phyloP scores from a whole-genome alignment of 2,113 vertebrate species.

The Cervus canadensis region DNA sequence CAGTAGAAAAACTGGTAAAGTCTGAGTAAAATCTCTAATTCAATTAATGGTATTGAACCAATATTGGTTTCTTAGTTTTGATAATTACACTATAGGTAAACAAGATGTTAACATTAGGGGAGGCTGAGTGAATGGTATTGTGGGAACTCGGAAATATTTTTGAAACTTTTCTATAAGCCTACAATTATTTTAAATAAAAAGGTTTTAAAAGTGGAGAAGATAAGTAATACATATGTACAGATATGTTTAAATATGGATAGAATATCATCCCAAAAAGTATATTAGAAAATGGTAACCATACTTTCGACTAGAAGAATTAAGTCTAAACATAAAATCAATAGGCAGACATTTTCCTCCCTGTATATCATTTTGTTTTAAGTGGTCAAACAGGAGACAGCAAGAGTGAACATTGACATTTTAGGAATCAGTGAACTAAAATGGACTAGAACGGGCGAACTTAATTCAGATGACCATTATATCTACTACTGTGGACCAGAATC shows the following conservation, averaged over 20 bases:
- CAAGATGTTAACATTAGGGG: background rate
- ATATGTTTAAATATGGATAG: background rate
- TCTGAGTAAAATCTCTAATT: background rate
- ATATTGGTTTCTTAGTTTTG: background rate
- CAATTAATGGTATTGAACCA: background rate
- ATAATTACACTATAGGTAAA: background rate
- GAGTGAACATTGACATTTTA: no score
- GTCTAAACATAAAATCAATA: background rate
- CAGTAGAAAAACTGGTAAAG: background rate
- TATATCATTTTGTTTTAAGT: background rate
- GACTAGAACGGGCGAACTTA: no score
- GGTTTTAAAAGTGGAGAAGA: background rate
- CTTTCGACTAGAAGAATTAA: background rate
- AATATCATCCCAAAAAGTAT: background rate
- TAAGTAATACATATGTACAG: background rate
- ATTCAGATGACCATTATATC: no score
- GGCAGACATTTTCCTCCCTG: background rate
- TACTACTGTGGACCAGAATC: no score
- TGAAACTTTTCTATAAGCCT: background rate
- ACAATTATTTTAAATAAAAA: conserved; percentile 4
- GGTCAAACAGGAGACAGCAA: no score
- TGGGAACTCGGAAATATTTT: background rate
- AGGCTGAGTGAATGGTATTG: background rate
- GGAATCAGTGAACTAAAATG: no score
- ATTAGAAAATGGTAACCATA: background rate